Evolutionary conservation across 1,140 invertebrate genomes (phyloP).

Genomic region (Lucilia sericata): DNA sequence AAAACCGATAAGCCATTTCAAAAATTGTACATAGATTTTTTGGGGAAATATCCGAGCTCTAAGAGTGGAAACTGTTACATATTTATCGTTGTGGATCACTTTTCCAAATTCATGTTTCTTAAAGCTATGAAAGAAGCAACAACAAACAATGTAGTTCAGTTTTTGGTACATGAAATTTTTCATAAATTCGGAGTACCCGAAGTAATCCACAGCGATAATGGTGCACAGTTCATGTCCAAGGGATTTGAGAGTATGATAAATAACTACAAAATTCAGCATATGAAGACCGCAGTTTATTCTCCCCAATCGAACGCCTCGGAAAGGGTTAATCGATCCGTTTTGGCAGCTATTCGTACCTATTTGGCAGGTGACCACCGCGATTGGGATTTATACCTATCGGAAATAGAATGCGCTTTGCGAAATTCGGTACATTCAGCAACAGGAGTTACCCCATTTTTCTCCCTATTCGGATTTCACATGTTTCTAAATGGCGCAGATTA

Average conservation of each 20-base stretch:
- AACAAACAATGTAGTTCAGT: background rate
- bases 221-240: background rate
- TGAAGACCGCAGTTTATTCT: background rate
- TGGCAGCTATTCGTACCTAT: conserved; percentile 5
- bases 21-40: conserved; percentile 44
- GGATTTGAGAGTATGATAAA: background rate
- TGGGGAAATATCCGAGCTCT: conserved; percentile 42
- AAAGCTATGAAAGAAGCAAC: conserved; percentile 13
- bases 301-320: conserved; percentile 1
- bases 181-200: conserved; percentile 9
- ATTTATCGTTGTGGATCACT: conserved; percentile 44
- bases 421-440: background rate
- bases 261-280: background rate
- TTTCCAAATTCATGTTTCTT: conserved; percentile 24
- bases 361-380: background rate
- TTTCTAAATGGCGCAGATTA: background rate
- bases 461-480: background rate
- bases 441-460: background rate
- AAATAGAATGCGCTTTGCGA: conserved; percentile 5
- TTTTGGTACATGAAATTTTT: conserved; percentile 15
- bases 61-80: conserved; percentile 32
- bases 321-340: background rate
- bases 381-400: conserved; percentile 12
- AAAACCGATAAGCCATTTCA: conserved; percentile 44
- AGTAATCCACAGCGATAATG: conserved; percentile 24